Evolutionary conservation across 2,113 vertebrate genomes (phyloP).

Genomic region (Syngnathus scovelli): DNA sequence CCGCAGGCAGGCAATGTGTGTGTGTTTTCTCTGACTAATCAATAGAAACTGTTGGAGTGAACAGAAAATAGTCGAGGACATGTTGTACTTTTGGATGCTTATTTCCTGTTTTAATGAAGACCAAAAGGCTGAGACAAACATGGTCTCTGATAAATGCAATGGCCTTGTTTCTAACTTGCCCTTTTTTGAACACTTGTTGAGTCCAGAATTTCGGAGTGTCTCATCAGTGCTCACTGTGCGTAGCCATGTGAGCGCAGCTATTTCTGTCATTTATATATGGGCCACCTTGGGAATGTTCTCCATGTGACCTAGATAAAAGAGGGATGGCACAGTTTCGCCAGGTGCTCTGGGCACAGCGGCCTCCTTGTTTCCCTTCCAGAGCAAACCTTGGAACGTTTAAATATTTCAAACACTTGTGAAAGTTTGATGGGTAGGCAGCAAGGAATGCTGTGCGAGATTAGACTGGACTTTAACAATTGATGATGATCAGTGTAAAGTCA

Average conservation of each 20-base stretch:
- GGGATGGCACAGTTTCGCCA: conserved; percentile 52
- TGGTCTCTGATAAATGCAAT: conserved; percentile 4
- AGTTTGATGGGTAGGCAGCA: conserved; percentile 54
- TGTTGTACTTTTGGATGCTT: neutral
- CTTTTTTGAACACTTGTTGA: conserved; percentile 28
- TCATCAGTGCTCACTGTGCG: conserved; percentile 12
- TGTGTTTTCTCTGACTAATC: conserved; percentile 38
- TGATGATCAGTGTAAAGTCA: neutral
- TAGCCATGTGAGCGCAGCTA: conserved; percentile 16
- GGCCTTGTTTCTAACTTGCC: conserved; percentile 13
- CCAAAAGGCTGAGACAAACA: neutral
- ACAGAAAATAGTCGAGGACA: conserved; percentile 22
- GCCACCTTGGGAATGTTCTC: conserved; percentile 25
- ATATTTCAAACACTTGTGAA: conserved; percentile 68
- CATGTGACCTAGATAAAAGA: conserved; percentile 38
- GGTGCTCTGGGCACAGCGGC: conserved; percentile 41
- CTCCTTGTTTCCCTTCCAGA: conserved; percentile 48
- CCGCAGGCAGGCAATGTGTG: conserved; percentile 28
- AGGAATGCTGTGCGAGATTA: neutral
- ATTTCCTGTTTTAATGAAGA: conserved; percentile 9
- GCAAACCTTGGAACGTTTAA: conserved; percentile 52
- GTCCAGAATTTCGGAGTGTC: conserved; percentile 11
- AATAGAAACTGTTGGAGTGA: conserved; percentile 26
- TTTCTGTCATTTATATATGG: conserved; percentile 42
- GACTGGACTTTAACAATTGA: conserved; percentile 7